Percentiles rank a stretch among this genome's conserved stretches.
Evolutionary conservation across 2,113 vertebrate genomes (phyloP).

Genomic region (Megaleporinus macrocephalus): DNA sequence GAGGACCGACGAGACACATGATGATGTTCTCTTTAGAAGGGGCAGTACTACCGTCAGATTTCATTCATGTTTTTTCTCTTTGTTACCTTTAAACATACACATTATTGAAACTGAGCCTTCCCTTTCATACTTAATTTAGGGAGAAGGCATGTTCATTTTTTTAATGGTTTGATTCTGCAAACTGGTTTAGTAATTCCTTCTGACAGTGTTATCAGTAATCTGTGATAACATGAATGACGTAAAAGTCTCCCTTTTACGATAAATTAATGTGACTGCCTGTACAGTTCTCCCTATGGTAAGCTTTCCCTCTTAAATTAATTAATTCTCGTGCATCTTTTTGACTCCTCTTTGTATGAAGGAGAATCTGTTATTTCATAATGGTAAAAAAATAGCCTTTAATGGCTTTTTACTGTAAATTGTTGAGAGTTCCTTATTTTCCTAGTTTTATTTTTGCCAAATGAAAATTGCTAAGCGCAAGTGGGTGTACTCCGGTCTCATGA

Average conservation of each 20-base stretch:
- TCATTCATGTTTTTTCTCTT: slow-evolving; percentile 8
- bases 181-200: slow-evolving; percentile 67
- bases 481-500: slow-evolving; percentile 30
- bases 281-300: slow-evolving; percentile 22
- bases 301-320: slow-evolving; percentile 17
- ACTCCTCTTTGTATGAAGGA: slow-evolving; percentile 27
- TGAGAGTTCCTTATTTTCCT: slow-evolving; percentile 22
- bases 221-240: slow-evolving; percentile 41
- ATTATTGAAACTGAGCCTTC: slow-evolving; percentile 48
- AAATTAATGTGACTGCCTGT: slow-evolving; percentile 39
- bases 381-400: slow-evolving; percentile 5
- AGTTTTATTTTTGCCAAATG: slow-evolving; percentile 42
- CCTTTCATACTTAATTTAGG: slow-evolving; percentile 62
- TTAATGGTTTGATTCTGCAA: slow-evolving; percentile 83
- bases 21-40: slow-evolving; percentile 27
- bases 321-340: slow-evolving; percentile 8
- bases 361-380: slow-evolving; percentile 27
- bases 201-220: slow-evolving; percentile 51
- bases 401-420: slow-evolving; percentile 37
- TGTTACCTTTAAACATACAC: slow-evolving; percentile 41
- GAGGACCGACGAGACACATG: slow-evolving; percentile 29
- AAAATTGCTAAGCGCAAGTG: not conserved
- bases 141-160: slow-evolving; percentile 72
- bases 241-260: slow-evolving; percentile 22
- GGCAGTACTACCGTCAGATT: slow-evolving; percentile 11